Percentiles rank a stretch among this genome's conserved stretches.
Conservation (phyloP, 2,113 vertebrate genomes). For the Apaloderma vittatum region DNA sequence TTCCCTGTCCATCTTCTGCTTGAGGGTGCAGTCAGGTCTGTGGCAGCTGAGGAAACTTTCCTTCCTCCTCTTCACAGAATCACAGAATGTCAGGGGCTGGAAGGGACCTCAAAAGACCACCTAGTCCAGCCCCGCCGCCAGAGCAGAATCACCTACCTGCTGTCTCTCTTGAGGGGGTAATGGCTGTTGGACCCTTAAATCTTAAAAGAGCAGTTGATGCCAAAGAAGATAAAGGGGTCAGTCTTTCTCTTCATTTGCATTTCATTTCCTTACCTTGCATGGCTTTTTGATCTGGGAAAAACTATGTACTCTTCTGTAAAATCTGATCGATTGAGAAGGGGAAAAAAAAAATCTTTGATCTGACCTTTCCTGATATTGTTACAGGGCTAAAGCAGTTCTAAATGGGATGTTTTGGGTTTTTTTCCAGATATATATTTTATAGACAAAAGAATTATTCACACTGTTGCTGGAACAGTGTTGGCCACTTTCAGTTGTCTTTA, state of each 20-base stretch:
- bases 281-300: conserved; percentile 10
- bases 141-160: too few species aligned
- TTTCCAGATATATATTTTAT: neutral
- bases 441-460: neutral
- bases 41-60: neutral
- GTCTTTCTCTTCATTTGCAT: neutral
- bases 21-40: neutral
- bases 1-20: neutral
- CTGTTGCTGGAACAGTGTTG: neutral
- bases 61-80: neutral
- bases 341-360: neutral
- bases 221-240: neutral
- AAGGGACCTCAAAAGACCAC: too few species aligned
- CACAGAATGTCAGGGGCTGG: too few species aligned
- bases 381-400: neutral
- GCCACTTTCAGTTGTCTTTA: neutral
- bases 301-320: neutral
- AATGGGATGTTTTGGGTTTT: neutral
- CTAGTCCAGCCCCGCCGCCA: too few species aligned
- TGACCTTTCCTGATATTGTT: conserved; percentile 22
- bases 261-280: neutral
- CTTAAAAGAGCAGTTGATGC: neutral
- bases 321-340: neutral
- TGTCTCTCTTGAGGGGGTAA: too few species aligned
- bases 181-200: neutral